Percentiles rank a stretch among this genome's conserved stretches.
phyloP scores from a whole-genome alignment of 2,888 invertebrate species.

The Arrhopalites spinosus region DNA sequence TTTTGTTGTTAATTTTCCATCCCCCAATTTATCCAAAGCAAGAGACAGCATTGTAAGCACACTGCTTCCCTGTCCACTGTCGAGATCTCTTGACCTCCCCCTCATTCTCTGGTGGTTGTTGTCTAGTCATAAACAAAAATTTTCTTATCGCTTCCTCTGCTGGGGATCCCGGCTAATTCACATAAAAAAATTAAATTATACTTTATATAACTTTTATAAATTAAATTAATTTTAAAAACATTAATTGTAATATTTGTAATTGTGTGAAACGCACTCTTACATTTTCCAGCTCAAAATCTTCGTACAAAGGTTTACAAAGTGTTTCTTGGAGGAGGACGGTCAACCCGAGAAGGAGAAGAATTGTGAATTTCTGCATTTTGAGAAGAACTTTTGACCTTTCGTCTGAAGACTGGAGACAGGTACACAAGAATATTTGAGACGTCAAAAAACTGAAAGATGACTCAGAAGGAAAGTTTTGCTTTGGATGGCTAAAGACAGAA shows the following conservation, averaged over 20 bases:
- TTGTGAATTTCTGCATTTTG: conserved; percentile 11
- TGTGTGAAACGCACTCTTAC: background rate
- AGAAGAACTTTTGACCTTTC: background rate
- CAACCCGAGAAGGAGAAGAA: background rate
- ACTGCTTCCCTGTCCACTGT: conserved; percentile 30
- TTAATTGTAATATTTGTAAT: too few relatives aligned
- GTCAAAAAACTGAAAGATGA: too few relatives aligned
- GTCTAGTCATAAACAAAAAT: background rate
- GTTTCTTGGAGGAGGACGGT: background rate
- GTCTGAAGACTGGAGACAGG: background rate
- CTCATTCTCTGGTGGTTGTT: conserved; percentile 8
- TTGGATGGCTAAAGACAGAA: too few relatives aligned
- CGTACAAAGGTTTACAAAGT: conserved; percentile 7
- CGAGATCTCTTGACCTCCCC: conserved; percentile 10
- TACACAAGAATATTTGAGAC: background rate
- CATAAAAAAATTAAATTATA: too few relatives aligned
- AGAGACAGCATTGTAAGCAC: conserved; percentile 54
- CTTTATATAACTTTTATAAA: background rate
- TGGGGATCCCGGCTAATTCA: background rate
- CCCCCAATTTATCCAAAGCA: conserved; percentile 51
- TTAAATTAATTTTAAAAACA: background rate
- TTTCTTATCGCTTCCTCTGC: background rate
- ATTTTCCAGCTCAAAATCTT: background rate
- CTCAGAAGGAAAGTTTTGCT: too few relatives aligned
- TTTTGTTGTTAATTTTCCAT: background rate